phyloP scores from a whole-genome alignment of 1,140 invertebrate species.

The Lepeophtheirus salmonis region DNA sequence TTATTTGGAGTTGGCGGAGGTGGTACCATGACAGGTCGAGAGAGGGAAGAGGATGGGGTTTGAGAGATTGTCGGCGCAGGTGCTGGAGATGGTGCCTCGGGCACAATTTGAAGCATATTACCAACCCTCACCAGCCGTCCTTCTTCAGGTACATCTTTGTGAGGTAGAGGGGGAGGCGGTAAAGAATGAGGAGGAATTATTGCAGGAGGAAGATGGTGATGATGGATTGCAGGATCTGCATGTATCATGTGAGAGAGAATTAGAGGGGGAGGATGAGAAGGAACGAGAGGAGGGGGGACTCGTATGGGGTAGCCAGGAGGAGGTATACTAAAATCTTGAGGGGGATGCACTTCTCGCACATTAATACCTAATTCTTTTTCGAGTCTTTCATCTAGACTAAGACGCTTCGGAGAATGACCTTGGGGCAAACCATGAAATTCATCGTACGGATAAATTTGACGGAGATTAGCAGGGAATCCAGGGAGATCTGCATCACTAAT shows the following conservation, averaged over 20 bases:
- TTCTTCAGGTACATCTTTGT: neutral
- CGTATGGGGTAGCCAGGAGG: neutral
- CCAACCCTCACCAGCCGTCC: slow-evolving; percentile 3
- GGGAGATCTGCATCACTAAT: slow-evolving; percentile 11
- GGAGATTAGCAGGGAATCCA: neutral
- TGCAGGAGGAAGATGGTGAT: neutral
- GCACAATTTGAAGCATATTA: slow-evolving; percentile 14
- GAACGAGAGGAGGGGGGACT: neutral
- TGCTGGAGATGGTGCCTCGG: neutral
- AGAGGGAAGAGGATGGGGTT: too few species aligned
- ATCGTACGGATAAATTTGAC: neutral
- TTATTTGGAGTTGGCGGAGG: neutral
- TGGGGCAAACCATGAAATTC: neutral
- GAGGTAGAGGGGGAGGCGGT: neutral
- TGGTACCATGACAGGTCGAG: neutral
- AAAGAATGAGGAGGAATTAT: neutral
- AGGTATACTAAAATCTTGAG: neutral
- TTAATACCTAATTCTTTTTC: slow-evolving; percentile 11
- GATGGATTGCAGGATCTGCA: too few species aligned
- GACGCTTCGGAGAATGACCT: neutral
- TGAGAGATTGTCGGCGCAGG: neutral
- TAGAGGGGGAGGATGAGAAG: neutral
- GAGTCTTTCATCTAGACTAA: neutral
- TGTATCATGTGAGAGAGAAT: neutral
- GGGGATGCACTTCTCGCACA: neutral